Conservation (phyloP, 1,140 invertebrate genomes). For the Bombus superbus region DNA sequence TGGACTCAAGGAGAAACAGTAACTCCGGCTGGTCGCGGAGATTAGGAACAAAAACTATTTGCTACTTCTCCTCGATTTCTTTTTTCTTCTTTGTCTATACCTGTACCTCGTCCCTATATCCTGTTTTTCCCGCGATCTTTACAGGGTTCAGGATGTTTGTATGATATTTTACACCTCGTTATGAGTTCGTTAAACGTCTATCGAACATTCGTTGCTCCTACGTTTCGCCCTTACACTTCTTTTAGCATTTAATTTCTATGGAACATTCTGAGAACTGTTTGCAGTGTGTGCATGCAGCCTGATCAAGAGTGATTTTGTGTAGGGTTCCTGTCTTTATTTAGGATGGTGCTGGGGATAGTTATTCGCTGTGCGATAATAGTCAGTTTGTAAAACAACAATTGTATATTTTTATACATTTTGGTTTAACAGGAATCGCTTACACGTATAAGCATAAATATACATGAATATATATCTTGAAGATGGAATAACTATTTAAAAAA, state of each 20-base stretch:
- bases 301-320: not conserved
- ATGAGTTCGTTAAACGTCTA: not conserved
- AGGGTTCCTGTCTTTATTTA: not conserved
- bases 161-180: no score
- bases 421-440: not conserved
- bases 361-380: not conserved
- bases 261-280: no score
- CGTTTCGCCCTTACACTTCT: not conserved
- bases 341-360: not conserved
- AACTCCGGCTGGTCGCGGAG: conserved; percentile 65
- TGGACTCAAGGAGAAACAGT: conserved; percentile 81
- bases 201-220: not conserved
- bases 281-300: not conserved
- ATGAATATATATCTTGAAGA: not conserved
- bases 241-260: not conserved
- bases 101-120: not conserved
- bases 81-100: conserved; percentile 25
- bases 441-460: not conserved
- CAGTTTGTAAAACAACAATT: not conserved
- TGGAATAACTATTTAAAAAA: not conserved
- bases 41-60: conserved; percentile 38
- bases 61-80: conserved; percentile 46
- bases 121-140: no score
- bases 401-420: not conserved
- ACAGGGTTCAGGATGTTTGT: no score